These are phyloP conservation scores for Ophioninae sp. DNA, from an alignment of 2,888 invertebrate species.

Conservation along the genomic window DNA sequence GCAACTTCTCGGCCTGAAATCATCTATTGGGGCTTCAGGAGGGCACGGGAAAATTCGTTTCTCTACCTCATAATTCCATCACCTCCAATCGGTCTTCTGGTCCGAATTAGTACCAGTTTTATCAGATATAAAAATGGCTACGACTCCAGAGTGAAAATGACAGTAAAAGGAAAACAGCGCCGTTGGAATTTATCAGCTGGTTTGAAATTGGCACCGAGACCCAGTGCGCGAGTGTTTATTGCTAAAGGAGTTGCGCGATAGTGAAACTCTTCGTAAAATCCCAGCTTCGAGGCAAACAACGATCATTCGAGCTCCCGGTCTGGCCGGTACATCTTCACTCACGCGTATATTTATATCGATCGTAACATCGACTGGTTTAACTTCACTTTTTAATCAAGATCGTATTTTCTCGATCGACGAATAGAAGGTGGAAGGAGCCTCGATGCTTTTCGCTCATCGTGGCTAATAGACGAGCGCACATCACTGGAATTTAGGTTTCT, in stretches of 20 bases:
- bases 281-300: slow-evolving; percentile 67
- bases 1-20: background rate
- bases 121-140: background rate
- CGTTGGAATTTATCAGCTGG: background rate
- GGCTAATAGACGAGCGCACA: slow-evolving; percentile 21
- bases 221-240: background rate
- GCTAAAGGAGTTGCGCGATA: slow-evolving; percentile 12
- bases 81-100: background rate
- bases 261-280: slow-evolving; percentile 37
- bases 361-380: slow-evolving; percentile 65
- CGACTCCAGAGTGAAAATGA: background rate
- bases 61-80: no score
- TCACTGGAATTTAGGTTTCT: slow-evolving; percentile 72
- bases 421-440: slow-evolving; percentile 1
- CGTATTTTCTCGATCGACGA: slow-evolving; percentile 61
- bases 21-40: background rate
- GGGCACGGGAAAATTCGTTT: background rate
- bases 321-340: no score
- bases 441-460: slow-evolving; percentile 12
- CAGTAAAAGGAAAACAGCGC: background rate
- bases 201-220: slow-evolving; percentile 3
- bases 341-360: no score
- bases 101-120: background rate
- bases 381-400: slow-evolving; percentile 70
- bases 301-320: slow-evolving; percentile 21